phyloP scores from a whole-genome alignment of 2,888 invertebrate genomes.

The Mythimna albipuncta region DNA sequence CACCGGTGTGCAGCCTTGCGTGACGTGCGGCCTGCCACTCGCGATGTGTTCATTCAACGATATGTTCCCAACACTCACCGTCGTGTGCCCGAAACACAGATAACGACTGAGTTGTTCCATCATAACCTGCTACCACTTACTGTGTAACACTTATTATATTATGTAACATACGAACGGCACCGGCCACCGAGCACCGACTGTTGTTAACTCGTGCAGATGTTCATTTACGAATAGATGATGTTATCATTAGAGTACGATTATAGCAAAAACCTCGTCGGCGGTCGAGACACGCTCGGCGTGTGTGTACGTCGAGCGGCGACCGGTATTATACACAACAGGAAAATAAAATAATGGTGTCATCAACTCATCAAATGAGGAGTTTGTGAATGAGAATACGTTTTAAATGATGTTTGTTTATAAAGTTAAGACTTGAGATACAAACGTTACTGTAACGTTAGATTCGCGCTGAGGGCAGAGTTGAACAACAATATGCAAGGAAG shows the following conservation, averaged over 20 bases:
- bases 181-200: neutral
- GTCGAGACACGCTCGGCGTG: neutral
- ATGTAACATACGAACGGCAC: constrained; percentile 11
- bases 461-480: neutral
- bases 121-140: neutral
- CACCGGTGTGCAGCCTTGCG: too few relatives aligned
- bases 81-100: constrained; percentile 21
- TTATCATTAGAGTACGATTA: neutral
- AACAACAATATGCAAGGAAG: neutral
- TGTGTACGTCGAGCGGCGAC: neutral
- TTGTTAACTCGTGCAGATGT: neutral
- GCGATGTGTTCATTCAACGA: neutral
- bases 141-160: neutral
- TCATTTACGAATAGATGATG: neutral
- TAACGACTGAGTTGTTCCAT: constrained; percentile 12
- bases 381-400: neutral
- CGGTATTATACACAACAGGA: constrained; percentile 21
- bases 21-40: too few relatives aligned
- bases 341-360: constrained; percentile 17
- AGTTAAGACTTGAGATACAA: neutral
- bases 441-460: neutral
- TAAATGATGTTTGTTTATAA: neutral
- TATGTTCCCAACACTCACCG: neutral
- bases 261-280: neutral
- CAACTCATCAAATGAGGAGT: neutral